Conservation (phyloP, 1,140 invertebrate genomes). For the Bombyx mori region ASM3026992v2 NC_085129.1:8585001-8585500, state of each 20-base stretch:
- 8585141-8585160: too few relatives aligned
- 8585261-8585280: slow-evolving; percentile 1
- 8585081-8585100: too few relatives aligned
- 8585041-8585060: slow-evolving; percentile 19
- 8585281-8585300: neutral
- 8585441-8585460: neutral
- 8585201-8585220: neutral
- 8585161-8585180: too few relatives aligned
- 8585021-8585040: slow-evolving; percentile 29
- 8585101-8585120: too few relatives aligned
- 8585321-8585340: neutral
- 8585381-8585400: too few relatives aligned
- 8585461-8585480: neutral
- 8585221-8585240: neutral
- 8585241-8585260: neutral
- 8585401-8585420: too few relatives aligned
- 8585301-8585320: slow-evolving; percentile 1
- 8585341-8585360: neutral
- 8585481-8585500: too few relatives aligned
- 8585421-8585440: neutral
- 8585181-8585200: too few relatives aligned
- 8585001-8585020: neutral
- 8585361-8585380: too few relatives aligned
- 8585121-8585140: too few relatives aligned
- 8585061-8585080: neutral